Conservation (phyloP, 1,140 invertebrate genomes). For the Ctenoplectra terminalis region DNA sequence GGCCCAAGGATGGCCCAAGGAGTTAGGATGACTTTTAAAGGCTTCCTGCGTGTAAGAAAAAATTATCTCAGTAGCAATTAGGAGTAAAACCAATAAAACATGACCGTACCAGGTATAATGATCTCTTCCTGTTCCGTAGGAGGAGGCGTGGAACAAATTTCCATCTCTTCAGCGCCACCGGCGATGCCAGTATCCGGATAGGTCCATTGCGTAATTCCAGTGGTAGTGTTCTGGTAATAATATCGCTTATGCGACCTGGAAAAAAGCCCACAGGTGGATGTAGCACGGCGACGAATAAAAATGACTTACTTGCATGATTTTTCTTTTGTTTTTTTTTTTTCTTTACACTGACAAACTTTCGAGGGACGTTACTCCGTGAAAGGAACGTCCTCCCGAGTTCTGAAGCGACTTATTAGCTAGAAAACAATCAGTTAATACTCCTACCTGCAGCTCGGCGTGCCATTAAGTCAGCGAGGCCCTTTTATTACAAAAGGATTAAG, state of each 20-base stretch:
- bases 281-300: conserved; percentile 70
- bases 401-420: conserved; percentile 61
- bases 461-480: conserved; percentile 58
- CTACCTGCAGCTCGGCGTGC: conserved; percentile 63
- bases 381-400: conserved; percentile 55
- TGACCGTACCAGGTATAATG: conserved; percentile 67
- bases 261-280: conserved; percentile 79
- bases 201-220: conserved; percentile 86
- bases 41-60: no score
- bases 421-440: conserved; percentile 64
- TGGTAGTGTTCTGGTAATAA: conserved; percentile 86
- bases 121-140: conserved; percentile 79
- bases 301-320: conserved; percentile 57
- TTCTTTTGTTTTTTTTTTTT: conserved; percentile 43
- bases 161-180: conserved; percentile 85
- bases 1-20: no score
- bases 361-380: conserved; percentile 55
- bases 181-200: conserved; percentile 85
- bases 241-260: conserved; percentile 88
- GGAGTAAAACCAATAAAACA: background rate
- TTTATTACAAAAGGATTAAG: conserved; percentile 62
- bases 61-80: no score
- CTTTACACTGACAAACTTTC: conserved; percentile 58
- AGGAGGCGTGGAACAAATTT: conserved; percentile 85
- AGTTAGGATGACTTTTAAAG: no score